Conservation (phyloP, 2,888 invertebrate genomes). For the Melanostoma scalare region DNA sequence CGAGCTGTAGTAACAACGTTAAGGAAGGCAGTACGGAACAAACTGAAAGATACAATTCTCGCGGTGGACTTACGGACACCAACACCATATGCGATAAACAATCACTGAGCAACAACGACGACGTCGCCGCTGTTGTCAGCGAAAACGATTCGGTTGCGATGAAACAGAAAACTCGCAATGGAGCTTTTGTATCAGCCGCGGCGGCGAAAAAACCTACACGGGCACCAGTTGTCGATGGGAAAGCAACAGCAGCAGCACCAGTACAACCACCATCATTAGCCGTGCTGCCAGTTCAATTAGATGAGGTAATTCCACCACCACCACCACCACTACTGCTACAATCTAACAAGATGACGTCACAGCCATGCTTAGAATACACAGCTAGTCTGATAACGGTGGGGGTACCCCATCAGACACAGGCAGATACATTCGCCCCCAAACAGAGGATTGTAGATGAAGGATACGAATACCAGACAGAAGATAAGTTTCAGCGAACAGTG, state of each 20-base stretch:
- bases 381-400: slow-evolving; percentile 1
- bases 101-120: slow-evolving; percentile 47
- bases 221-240: slow-evolving; percentile 28
- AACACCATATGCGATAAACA: slow-evolving; percentile 57
- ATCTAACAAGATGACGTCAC: slow-evolving; percentile 49
- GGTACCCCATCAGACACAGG: background rate
- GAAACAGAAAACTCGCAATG: slow-evolving; percentile 52
- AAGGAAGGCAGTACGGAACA: slow-evolving; percentile 62
- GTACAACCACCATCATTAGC: slow-evolving; percentile 27
- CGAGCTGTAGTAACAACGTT: slow-evolving; percentile 29
- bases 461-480: slow-evolving; percentile 10
- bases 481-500: slow-evolving; percentile 5
- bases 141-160: slow-evolving; percentile 23
- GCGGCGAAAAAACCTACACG: slow-evolving; percentile 52
- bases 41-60: slow-evolving; percentile 56
- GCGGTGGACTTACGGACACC: slow-evolving; percentile 49
- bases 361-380: slow-evolving; percentile 19
- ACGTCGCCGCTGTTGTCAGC: slow-evolving; percentile 25
- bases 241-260: slow-evolving; percentile 3
- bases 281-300: slow-evolving; percentile 38
- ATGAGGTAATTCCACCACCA: slow-evolving; percentile 48
- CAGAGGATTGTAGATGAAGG: slow-evolving; percentile 13
- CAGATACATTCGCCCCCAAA: slow-evolving; percentile 38
- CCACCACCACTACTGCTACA: background rate
- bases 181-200: slow-evolving; percentile 48